phyloP scores from a whole-genome alignment of 92 coral and sea anemone species.

The Parazoanthus swiftii region DNA sequence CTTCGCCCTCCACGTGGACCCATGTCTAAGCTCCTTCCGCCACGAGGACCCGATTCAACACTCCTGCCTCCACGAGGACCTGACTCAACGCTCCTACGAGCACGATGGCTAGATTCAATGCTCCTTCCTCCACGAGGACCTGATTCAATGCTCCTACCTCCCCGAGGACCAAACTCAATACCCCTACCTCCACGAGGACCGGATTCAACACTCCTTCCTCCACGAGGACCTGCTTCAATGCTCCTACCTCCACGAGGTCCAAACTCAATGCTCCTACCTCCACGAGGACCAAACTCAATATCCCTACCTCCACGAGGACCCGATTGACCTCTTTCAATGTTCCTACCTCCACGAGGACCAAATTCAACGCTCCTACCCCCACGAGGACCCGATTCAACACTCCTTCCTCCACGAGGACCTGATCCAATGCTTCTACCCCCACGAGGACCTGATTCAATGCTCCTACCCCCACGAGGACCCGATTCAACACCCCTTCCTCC shows the following conservation, averaged over 20 bases:
- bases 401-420: conserved; percentile 40
- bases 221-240: conserved; percentile 64
- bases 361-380: conserved; percentile 39
- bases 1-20: conserved; percentile 47
- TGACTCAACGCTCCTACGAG: conserved; percentile 39
- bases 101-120: conserved; percentile 35
- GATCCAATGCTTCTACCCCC: conserved; percentile 46
- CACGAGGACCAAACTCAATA: conserved; percentile 62
- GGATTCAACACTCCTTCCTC: conserved; percentile 38
- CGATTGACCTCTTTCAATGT: conserved; percentile 1
- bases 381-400: conserved; percentile 28
- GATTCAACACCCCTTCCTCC: conserved; percentile 40
- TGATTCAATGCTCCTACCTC: conserved; percentile 32
- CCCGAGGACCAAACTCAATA: conserved; percentile 36
- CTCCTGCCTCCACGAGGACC: conserved; percentile 57
- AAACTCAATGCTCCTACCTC: conserved; percentile 62
- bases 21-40: conserved; percentile 42
- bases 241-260: conserved; percentile 81
- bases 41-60: conserved; percentile 38
- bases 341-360: conserved; percentile 35
- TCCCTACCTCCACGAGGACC: conserved; percentile 66
- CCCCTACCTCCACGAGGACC: conserved; percentile 56
- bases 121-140: conserved; percentile 54
- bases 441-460: conserved; percentile 47
- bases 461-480: conserved; percentile 69